Percentiles rank a stretch among this genome's conserved stretches.
These are phyloP conservation scores for Melanotaenia duboulayi DNA, from an alignment of 2,113 vertebrate species.

Conservation along the genomic window DNA sequence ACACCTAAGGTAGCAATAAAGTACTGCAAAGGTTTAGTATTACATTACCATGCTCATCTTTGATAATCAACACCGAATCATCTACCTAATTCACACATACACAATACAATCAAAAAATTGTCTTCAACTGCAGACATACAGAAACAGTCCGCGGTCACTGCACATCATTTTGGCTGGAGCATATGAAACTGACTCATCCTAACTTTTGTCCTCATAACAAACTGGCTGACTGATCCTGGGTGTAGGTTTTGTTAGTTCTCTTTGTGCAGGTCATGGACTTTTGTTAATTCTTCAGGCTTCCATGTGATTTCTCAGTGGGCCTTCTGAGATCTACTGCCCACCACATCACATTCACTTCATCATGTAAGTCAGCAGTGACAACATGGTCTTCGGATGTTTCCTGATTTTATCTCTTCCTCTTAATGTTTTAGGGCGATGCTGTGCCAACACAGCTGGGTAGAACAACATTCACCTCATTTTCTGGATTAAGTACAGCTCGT, in stretches of 20 bases:
- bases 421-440: constrained; percentile 45
- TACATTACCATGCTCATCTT: not conserved
- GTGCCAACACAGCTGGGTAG: constrained; percentile 61
- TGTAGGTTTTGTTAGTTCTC: constrained; percentile 14
- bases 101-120: constrained; percentile 6
- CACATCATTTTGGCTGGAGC: not conserved
- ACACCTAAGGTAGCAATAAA: not conserved
- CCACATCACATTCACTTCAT: constrained; percentile 65
- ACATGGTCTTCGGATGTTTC: constrained; percentile 62
- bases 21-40: constrained; percentile 8
- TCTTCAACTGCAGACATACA: not conserved
- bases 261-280: constrained; percentile 35
- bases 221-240: constrained; percentile 5
- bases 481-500: constrained; percentile 14
- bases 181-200: constrained; percentile 3
- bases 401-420: constrained; percentile 59
- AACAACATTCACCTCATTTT: constrained; percentile 55
- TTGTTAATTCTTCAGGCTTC: constrained; percentile 43
- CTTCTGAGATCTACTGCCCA: constrained; percentile 56
- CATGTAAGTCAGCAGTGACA: constrained; percentile 57
- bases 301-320: constrained; percentile 56
- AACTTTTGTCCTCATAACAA: constrained; percentile 4
- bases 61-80: not conserved
- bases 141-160: not conserved
- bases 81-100: constrained; percentile 13